These are phyloP conservation scores for Pristis pectinata DNA, from an alignment of 2,797 vertebrate genomes.

Conservation along the genomic window DNA sequence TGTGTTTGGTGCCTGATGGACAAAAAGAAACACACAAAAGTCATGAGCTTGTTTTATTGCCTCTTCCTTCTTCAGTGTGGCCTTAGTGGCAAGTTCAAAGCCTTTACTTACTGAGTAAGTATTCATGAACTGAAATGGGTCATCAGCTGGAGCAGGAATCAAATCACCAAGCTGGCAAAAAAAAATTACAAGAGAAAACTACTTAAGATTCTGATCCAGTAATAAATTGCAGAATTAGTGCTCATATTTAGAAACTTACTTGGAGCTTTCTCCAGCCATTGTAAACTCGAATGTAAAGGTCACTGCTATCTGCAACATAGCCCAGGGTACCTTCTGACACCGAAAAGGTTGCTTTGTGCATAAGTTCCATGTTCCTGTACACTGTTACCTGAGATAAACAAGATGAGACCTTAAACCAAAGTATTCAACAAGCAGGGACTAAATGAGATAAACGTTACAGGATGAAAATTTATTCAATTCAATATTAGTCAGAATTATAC, in stretches of 20 bases:
- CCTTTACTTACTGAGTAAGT: conserved; percentile 62
- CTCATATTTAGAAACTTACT: conserved; percentile 54
- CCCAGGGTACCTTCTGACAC: conserved; percentile 73
- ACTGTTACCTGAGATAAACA: conserved; percentile 60
- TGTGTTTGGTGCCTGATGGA: conserved; percentile 21
- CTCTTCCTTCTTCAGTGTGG: not conserved
- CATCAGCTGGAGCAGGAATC: conserved; percentile 66
- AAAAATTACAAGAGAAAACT: conserved; percentile 26
- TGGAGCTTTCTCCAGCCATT: conserved; percentile 90
- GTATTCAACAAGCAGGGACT: not conserved
- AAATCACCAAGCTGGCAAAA: conserved; percentile 75
- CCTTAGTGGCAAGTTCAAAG: not conserved
- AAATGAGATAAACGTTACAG: not conserved
- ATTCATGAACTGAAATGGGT: conserved; percentile 61
- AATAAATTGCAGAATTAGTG: not conserved
- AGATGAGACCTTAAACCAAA: not conserved
- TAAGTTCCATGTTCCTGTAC: conserved; percentile 62
- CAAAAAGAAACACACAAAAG: not conserved
- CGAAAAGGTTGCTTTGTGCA: conserved; percentile 69
- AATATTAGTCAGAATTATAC: not conserved
- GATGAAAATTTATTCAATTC: not conserved
- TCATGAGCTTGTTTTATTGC: not conserved
- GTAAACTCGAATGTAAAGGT: conserved; percentile 78
- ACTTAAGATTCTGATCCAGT: not conserved
- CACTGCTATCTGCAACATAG: conserved; percentile 66